Evolutionary conservation across 2,888 invertebrate species (phyloP), one percentile per base, ranked within the genome.

Genomic region (Lomographa bimaculata): DNA sequence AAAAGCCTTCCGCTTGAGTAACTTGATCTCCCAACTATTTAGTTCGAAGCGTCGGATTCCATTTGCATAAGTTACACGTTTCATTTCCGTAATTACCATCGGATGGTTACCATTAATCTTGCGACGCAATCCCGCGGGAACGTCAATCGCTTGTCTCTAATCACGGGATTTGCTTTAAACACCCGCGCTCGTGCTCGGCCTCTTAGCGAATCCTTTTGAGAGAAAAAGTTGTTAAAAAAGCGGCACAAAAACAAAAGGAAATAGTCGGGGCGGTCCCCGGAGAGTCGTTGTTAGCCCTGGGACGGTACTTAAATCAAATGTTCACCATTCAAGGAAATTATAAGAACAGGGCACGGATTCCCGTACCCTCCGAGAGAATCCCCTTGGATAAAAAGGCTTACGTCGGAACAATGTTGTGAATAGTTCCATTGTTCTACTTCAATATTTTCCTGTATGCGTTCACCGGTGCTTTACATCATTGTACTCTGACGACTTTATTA

Each of bases 271-370:
- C 78, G 84, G 77, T 79, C 85, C 73, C 76, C 49, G 29, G 76
- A 60, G 85, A 73, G 74, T 69, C 84, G 72, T 85, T 78, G 65
- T 68, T 79, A 72, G 76, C 77, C 78, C 71, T 79, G 81, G 83
- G 85, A 81, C 80, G 81, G 80, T 82, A 81, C 84, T 86, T 86
- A 83, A 85, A 85, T 86, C 84, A 86, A 86, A 86, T 82, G 84
- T 79, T 82, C 81, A 76, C 79, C 78, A 78, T 85, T 85, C 79
- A 78, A 79, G 80, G 79, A 82, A 86, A 86, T 86, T 86, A 83
- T 82, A 83, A 86, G 82, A 85, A 79, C 75, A 78, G 67, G 64
- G 72, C 73, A 76, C 69, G 79, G 78, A 79, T 79, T 79, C 70
- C 62, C 59, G 59, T 65, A 58, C 70, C 70, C 73, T 74, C 63